Evolutionary conservation across 1,140 invertebrate genomes (phyloP), one percentile per base, ranked within the genome.

Genomic region (Drosophila serrata): DNA sequence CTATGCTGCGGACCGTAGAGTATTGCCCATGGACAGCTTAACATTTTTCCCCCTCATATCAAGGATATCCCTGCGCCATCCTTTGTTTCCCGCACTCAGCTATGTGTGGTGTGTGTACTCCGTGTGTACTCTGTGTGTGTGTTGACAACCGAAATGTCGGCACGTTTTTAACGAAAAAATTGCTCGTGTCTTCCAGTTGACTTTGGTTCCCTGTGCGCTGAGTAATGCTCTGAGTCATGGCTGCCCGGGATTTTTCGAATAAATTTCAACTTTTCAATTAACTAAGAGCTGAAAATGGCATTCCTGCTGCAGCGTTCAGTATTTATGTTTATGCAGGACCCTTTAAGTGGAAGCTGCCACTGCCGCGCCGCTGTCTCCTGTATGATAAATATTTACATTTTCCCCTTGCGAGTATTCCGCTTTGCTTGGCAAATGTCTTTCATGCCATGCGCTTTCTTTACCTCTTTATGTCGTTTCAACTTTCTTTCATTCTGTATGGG

Each of bases 371-470:
- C 58, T 55, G 79, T 87, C 74, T 90, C 70, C 80, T 63, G 81
- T 48, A 90, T 81, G 86, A 79, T 73, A 90, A 90, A 90, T 90
- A 90, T 90, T 90, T 90, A 90, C 85, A 90, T 90, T 90, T 72
- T 59, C 27, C 43, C 37, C 48, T 72, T 42, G 42, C 51, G 33
- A 37, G 51, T 35, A 65, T 65, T 73, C 33, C 43, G 42, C 35
- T 37, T 72, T 75, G 75, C 81, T 90, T 73, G 69, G 67, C 81
- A 90, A 84, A 85, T 85, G 85, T 85, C 81, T 90, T 90, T 90
- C 63, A 81, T 72, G 74, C 69, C 55, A 75, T 68, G 80, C 68
- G 46, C 53, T 74, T 77, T 79, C 68, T 58, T 75, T 29, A 43
- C 31, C 45, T 43, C 63, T 62, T 65, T 81, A 48, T 58, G 48